Evolutionary conservation across 2,113 vertebrate species (phyloP), one percentile per base, ranked within the genome.

Genomic region (Ammodytes marinus): DNA sequence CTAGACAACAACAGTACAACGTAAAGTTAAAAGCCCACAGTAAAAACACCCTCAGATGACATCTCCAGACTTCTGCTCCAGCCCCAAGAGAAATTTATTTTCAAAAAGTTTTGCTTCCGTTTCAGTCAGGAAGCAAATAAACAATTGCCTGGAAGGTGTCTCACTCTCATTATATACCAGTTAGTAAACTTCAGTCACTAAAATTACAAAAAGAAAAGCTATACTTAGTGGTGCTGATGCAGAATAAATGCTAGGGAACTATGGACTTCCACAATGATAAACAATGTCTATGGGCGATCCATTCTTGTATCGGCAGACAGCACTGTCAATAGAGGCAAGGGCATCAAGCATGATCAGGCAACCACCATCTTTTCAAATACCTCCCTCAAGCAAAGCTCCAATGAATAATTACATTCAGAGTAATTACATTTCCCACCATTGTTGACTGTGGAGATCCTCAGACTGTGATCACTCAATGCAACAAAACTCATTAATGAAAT

Each of bases 401-500:
- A 82, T 83, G 54, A 86, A 88, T 92, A 88, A 94, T 93, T 90
- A 89, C 83, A 90, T 80, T 88, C 70, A 81, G 85, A 90, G 88
- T 94, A 91, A 93, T 94, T 90, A 90, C 84, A 90, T 92, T 88
- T 93, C 65, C 75, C 83, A 87, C 74, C 77, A 84, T 89, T 92
- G 89, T 89, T 91, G 90, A 90, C 76, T 77, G 87, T 83, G 79
- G 80, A 92, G 87, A 83, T 77, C 88, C 86, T 79, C 78, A 82
- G 71, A 85, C 88, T 88, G 79, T 83, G 86, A 91, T 92, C 83
- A 79, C 79, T 90, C 90, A 88, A 83, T 81, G 84, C 90, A 88
- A 89, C 89, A 83, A 85, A 92, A 91, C 87, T 91, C 88, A 91
- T 92, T 91, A 92, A 87, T 88, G 80, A 87, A 92, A 90, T 89